Conservation (phyloP, 2,113 vertebrate genomes). For the Phyllostomus discolor region DNA sequence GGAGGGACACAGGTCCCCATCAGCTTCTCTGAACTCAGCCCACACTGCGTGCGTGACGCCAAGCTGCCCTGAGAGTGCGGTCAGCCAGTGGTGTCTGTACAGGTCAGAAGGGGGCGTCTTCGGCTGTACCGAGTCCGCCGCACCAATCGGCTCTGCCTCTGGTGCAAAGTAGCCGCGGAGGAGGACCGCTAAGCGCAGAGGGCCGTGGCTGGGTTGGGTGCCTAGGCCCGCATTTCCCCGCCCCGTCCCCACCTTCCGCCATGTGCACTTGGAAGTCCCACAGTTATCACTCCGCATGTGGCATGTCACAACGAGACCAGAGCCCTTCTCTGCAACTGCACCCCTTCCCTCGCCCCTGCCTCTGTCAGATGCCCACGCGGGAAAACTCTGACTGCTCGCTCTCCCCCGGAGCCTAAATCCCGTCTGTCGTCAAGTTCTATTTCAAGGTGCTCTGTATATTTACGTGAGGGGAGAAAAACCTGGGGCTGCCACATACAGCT, state of each 20-base stretch:
- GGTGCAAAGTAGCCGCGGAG: fast-evolving
- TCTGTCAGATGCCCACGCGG: not conserved
- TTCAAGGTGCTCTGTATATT: not conserved
- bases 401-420: not conserved
- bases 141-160: not conserved
- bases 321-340: not conserved
- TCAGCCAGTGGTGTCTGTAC: no score
- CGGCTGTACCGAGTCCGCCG: no score
- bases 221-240: not conserved
- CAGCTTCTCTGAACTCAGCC: not conserved
- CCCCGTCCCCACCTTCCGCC: not conserved
- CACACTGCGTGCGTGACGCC: not conserved
- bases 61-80: not conserved
- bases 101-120: no score
- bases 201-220: fast-evolving
- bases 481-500: not conserved
- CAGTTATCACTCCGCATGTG: fast-evolving
- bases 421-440: no score
- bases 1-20: fast-evolving
- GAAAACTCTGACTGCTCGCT: not conserved
- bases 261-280: not conserved
- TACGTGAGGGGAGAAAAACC: not conserved
- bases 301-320: no score
- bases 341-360: fast-evolving
- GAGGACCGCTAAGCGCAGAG: not conserved